These are phyloP conservation scores for Brachionichthys hirsutus DNA, from an alignment of 2,113 vertebrate genomes.

Conservation along the genomic window DNA sequence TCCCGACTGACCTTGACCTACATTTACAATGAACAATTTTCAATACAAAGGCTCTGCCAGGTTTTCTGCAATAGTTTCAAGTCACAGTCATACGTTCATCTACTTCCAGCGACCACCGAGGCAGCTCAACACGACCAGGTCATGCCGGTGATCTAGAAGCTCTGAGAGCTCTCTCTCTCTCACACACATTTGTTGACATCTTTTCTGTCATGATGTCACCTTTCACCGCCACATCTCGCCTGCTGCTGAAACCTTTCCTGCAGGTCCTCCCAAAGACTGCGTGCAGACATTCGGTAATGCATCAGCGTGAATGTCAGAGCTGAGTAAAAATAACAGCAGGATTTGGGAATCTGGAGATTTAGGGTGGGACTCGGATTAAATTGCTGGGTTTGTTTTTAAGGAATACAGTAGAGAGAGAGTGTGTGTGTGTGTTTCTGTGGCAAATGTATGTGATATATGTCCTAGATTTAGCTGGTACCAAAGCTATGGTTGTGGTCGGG, in stretches of 20 bases:
- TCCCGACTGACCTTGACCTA: constrained; percentile 44
- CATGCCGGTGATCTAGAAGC: constrained; percentile 15
- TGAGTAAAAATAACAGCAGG: constrained; percentile 74
- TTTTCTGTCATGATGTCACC: constrained; percentile 36
- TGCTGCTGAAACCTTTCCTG: constrained; percentile 22
- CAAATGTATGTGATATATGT: constrained; percentile 43
- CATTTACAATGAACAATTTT: constrained; percentile 18
- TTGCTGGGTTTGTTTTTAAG: constrained; percentile 71
- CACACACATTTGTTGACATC: constrained; percentile 13
- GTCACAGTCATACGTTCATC: constrained; percentile 40
- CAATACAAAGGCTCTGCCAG: constrained; percentile 14
- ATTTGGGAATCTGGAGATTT: constrained; percentile 66
- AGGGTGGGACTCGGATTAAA: constrained; percentile 75
- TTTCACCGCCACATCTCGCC: constrained; percentile 25
- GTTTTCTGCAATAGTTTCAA: constrained; percentile 37
- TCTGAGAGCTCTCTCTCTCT: constrained; percentile 22
- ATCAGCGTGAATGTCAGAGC: constrained; percentile 35
- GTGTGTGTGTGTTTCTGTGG: constrained; percentile 35
- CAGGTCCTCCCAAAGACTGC: constrained; percentile 14
- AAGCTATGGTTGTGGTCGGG: constrained; percentile 62
- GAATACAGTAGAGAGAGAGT: constrained; percentile 34
- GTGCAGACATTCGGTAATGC: constrained; percentile 26
- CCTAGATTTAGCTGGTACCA: constrained; percentile 67
- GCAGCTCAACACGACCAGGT: constrained; percentile 14
- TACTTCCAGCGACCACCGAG: constrained; percentile 41